phyloP scores from a whole-genome alignment of 2,888 invertebrate genomes.

The Agrochola macilenta region DNA sequence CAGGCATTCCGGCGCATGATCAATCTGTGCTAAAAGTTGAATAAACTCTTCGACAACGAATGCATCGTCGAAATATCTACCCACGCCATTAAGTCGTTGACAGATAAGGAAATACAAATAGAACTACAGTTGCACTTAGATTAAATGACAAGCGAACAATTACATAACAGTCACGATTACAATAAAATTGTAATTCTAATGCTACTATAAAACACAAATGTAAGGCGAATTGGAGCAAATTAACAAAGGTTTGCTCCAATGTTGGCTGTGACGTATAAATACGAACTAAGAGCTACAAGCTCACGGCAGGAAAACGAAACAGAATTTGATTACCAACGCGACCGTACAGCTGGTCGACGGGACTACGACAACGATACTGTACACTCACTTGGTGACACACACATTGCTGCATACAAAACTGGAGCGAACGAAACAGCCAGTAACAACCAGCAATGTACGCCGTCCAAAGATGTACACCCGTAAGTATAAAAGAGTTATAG shows the following conservation, averaged over 20 bases:
- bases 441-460: constrained; percentile 32
- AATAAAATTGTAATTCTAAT: constrained; percentile 51
- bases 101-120: constrained; percentile 58
- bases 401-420: constrained; percentile 65
- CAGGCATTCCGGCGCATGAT: constrained; percentile 23
- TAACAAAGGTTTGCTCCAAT: constrained; percentile 66
- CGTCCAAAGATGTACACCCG: background rate
- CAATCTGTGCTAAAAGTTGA: constrained; percentile 54
- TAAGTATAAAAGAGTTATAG: background rate
- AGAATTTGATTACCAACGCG: constrained; percentile 82
- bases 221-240: constrained; percentile 32
- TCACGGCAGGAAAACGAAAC: constrained; percentile 83
- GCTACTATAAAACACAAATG: constrained; percentile 47
- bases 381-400: constrained; percentile 27
- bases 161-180: constrained; percentile 51
- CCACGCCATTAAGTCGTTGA: constrained; percentile 42
- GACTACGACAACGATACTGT: constrained; percentile 63
- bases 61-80: constrained; percentile 18
- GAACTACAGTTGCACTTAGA: constrained; percentile 22
- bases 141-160: constrained; percentile 32
- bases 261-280: constrained; percentile 66
- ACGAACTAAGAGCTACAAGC: constrained; percentile 74
- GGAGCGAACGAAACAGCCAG: rapidly evolving
- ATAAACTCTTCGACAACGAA: constrained; percentile 37
- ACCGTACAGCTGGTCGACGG: constrained; percentile 80